Percentiles rank a stretch among this genome's conserved stretches.
phyloP scores from a whole-genome alignment of 1,140 invertebrate genomes.

The Parasteatoda tepidariorum region DNA sequence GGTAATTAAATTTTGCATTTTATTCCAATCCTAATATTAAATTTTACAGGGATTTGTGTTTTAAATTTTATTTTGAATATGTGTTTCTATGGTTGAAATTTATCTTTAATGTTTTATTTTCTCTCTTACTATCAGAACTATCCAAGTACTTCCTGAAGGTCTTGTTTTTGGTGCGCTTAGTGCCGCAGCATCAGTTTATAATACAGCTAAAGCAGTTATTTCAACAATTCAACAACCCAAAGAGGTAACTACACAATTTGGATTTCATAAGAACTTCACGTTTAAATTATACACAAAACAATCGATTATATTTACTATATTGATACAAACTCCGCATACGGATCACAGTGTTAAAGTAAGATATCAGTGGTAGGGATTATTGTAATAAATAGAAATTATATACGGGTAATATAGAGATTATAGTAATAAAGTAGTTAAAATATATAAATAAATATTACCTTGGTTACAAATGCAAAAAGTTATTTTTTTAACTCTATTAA shows the following conservation, averaged over 20 bases:
- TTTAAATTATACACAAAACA: too few species aligned
- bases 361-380: too few species aligned
- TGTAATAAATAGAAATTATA: too few species aligned
- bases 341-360: too few species aligned
- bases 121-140: conserved; percentile 14
- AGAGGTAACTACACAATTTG: conserved; percentile 34
- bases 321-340: too few species aligned
- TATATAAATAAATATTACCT: too few species aligned
- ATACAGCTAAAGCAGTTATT: conserved; percentile 51
- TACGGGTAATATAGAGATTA: too few species aligned
- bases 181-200: conserved; percentile 57
- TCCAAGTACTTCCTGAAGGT: conserved; percentile 60
- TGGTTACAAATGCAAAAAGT: too few species aligned
- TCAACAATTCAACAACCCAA: conserved; percentile 31
- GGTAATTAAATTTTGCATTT: conserved; percentile 1
- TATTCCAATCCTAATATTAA: background rate
- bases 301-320: too few species aligned
- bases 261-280: too few species aligned
- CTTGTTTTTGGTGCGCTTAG: conserved; percentile 56
- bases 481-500: too few species aligned
- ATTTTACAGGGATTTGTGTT: background rate
- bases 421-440: too few species aligned
- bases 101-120: background rate
- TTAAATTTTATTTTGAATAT: background rate
- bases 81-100: background rate